A percentile compares a stretch with the other conserved stretches of the same genome.
phyloP scores from a whole-genome alignment of 2,888 invertebrate species.

The Mystacides longicornis region DNA sequence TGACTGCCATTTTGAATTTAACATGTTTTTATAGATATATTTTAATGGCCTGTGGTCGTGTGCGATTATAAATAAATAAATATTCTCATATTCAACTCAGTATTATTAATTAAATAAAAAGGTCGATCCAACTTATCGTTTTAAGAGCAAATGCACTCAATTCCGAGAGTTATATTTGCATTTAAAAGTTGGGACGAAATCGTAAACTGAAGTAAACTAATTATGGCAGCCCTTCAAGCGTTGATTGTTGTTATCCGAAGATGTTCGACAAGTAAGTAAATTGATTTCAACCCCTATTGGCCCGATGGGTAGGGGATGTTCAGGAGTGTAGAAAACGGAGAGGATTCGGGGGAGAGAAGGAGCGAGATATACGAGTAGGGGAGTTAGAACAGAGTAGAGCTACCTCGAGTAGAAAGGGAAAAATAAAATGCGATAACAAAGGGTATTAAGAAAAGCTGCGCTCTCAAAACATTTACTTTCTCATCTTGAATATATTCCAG shows the following conservation, averaged over 20 bases:
- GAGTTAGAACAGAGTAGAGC: not conserved
- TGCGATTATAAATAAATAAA: too few relatives aligned
- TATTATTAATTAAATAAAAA: too few relatives aligned
- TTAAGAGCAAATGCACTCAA: too few relatives aligned
- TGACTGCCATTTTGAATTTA: too few relatives aligned
- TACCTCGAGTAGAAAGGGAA: constrained; percentile 10
- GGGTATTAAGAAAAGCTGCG: constrained; percentile 12
- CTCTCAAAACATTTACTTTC: not conserved
- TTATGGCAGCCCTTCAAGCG: constrained; percentile 9
- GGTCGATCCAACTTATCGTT: too few relatives aligned
- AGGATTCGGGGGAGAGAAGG: not conserved
- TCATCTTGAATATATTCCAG: not conserved
- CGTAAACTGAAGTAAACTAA: too few relatives aligned
- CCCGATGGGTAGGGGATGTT: constrained; percentile 7
- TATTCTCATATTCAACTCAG: too few relatives aligned
- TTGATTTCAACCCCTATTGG: constrained; percentile 24
- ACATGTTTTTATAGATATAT: too few relatives aligned
- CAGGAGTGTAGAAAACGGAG: not conserved
- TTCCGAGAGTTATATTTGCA: too few relatives aligned
- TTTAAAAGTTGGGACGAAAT: too few relatives aligned
- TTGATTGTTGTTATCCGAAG: constrained; percentile 26
- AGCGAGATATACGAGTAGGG: not conserved
- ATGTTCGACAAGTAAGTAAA: constrained; percentile 26
- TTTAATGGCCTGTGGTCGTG: too few relatives aligned
- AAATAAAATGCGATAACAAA: constrained; percentile 16